phyloP scores from a whole-genome alignment of 1,140 invertebrate species.

The Leptonema lineaticorne region DNA sequence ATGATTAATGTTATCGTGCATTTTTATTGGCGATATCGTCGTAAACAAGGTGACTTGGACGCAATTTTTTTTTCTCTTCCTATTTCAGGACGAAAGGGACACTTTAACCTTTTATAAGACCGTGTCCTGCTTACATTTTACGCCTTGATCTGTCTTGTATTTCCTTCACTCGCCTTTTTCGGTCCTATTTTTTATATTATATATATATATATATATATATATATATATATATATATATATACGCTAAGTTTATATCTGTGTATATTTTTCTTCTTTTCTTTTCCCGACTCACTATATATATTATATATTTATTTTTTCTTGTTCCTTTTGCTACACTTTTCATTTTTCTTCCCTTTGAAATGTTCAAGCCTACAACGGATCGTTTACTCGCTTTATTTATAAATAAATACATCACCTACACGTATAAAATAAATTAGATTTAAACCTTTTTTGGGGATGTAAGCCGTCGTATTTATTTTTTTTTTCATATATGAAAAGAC shows the following conservation, averaged over 20 bases:
- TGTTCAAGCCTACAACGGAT: constrained; percentile 6
- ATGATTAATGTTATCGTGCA: not conserved
- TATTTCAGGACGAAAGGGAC: constrained; percentile 14
- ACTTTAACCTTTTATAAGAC: constrained; percentile 12
- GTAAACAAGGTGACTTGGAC: constrained; percentile 10
- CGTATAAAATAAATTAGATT: not conserved
- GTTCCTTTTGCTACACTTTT: constrained; percentile 12
- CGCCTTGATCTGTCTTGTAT: not conserved
- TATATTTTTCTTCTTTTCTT: constrained; percentile 3
- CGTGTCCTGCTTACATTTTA: constrained; percentile 18
- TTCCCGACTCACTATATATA: too few relatives aligned
- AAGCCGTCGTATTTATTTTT: too few relatives aligned
- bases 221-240: too few relatives aligned
- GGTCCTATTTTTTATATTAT: too few relatives aligned
- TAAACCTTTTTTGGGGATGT: too few relatives aligned
- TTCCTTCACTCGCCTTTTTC: not conserved
- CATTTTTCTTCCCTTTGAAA: constrained; percentile 15
- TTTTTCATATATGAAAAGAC: too few relatives aligned
- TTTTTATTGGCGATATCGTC: not conserved
- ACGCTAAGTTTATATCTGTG: not conserved
- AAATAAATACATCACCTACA: constrained; percentile 3
- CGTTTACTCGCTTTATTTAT: constrained; percentile 17
- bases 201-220: too few relatives aligned
- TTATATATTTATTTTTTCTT: too few relatives aligned
- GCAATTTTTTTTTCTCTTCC: too few relatives aligned